Conservation (phyloP, 1,140 invertebrate species). For the Drosophila mayri region DNA sequence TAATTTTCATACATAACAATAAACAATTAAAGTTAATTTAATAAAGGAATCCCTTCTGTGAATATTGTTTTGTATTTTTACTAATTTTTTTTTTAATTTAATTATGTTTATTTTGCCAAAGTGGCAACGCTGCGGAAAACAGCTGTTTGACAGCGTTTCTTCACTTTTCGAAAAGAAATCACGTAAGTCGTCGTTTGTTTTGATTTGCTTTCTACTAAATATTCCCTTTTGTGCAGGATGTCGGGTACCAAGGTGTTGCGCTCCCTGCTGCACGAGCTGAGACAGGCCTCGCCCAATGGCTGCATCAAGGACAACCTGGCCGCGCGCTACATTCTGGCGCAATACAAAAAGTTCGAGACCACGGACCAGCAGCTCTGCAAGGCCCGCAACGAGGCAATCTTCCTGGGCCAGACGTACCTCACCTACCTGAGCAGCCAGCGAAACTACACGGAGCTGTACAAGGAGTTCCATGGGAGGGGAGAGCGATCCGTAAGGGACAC, state of each 20-base stretch:
- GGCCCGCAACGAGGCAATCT: conserved; percentile 90
- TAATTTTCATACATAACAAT: background rate
- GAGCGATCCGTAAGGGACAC: conserved; percentile 91
- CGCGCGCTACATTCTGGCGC: conserved; percentile 88
- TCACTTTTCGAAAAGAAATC: conserved; percentile 10
- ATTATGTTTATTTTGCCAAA: background rate
- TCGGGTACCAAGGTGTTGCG: conserved; percentile 72
- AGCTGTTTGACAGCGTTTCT: conserved; percentile 15
- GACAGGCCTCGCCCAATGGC: conserved; percentile 60
- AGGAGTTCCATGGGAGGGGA: conserved; percentile 90
- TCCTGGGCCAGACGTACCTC: conserved; percentile 89
- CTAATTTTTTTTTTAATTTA: background rate
- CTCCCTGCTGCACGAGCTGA: conserved; percentile 72
- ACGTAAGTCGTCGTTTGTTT: conserved; percentile 42
- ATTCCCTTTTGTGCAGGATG: conserved; percentile 49
- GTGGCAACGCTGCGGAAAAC: conserved; percentile 11
- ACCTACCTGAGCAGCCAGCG: conserved; percentile 90
- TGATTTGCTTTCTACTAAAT: conserved; percentile 1
- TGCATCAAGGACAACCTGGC: conserved; percentile 84
- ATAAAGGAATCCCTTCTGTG: background rate
- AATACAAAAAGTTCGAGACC: conserved; percentile 90
- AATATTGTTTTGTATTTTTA: background rate
- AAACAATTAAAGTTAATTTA: background rate
- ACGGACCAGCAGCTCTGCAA: conserved; percentile 93
- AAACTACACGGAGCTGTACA: conserved; percentile 89